Evolutionary conservation across 2,797 vertebrate genomes (phyloP).

Genomic region (Sarcoramphus papa): DNA sequence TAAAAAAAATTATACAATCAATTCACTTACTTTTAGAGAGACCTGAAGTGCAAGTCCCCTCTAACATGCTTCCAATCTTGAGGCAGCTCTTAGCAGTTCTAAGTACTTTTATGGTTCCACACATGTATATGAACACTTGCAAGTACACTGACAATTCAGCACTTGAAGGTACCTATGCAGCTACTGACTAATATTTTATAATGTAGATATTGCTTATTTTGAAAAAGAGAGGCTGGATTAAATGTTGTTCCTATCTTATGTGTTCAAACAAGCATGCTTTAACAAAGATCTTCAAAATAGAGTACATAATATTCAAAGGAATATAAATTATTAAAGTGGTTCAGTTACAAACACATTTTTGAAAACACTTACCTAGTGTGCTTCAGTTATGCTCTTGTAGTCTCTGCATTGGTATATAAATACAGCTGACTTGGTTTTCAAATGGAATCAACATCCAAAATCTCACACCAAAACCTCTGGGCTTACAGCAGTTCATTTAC

Average conservation of each 20-base stretch:
- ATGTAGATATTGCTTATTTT: neutral
- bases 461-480: neutral
- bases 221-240: neutral
- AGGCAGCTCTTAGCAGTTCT: neutral
- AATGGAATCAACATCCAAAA: neutral
- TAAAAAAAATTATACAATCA: neutral
- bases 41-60: neutral
- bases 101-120: neutral
- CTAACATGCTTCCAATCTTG: neutral
- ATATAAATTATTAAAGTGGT: neutral
- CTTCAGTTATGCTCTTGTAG: neutral
- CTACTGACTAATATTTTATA: neutral
- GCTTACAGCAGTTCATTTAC: neutral
- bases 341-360: neutral
- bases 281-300: neutral
- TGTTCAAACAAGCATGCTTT: neutral
- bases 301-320: neutral
- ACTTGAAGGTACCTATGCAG: neutral
- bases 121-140: neutral
- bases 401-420: neutral
- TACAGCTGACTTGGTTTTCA: neutral
- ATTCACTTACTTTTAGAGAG: neutral
- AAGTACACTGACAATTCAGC: neutral
- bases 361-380: neutral
- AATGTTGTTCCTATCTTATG: neutral